Percentiles rank a stretch among this genome's conserved stretches.
phyloP scores from a whole-genome alignment of 2,888 invertebrate genomes.

The Leucozona laternaria region DNA sequence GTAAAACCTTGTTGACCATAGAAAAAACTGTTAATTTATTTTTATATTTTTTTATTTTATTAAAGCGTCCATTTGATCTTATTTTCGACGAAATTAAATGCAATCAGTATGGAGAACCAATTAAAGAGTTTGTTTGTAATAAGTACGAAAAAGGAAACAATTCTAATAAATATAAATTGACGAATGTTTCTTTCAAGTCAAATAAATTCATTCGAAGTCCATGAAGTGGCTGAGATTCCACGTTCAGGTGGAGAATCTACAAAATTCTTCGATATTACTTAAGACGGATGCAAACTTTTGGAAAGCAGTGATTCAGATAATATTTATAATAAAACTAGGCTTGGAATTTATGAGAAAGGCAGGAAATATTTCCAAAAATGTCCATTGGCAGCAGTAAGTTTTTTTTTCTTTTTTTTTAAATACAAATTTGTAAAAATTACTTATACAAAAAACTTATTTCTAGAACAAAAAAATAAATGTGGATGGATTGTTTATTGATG shows the following conservation, averaged over 20 bases:
- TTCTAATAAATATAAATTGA: not conserved
- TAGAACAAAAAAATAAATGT: constrained; percentile 11
- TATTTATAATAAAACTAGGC: not conserved
- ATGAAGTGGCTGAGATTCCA: not conserved
- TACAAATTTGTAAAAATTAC: not conserved
- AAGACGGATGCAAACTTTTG: constrained; percentile 1
- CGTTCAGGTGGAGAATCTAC: not conserved
- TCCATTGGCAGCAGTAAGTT: constrained; percentile 1
- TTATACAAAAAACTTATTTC: not conserved
- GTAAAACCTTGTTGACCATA: too few relatives aligned
- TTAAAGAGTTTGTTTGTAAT: not conserved
- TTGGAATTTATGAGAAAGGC: constrained; percentile 10
- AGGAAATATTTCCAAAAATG: constrained; percentile 17
- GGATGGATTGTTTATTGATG: not conserved
- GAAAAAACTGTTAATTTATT: too few relatives aligned
- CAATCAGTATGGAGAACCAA: not conserved
- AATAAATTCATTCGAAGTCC: not conserved
- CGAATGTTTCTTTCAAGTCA: not conserved
- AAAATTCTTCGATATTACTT: not conserved
- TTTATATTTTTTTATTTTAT: not conserved
- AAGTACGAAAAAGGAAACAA: not conserved
- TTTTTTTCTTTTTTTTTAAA: not conserved
- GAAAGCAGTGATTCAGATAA: not conserved
- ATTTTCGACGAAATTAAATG: constrained; percentile 9
- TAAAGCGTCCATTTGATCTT: constrained; percentile 20